Evolutionary conservation across 2,888 invertebrate species (phyloP), one percentile per base, ranked within the genome.

Genomic region (Tiphia femorata): DNA sequence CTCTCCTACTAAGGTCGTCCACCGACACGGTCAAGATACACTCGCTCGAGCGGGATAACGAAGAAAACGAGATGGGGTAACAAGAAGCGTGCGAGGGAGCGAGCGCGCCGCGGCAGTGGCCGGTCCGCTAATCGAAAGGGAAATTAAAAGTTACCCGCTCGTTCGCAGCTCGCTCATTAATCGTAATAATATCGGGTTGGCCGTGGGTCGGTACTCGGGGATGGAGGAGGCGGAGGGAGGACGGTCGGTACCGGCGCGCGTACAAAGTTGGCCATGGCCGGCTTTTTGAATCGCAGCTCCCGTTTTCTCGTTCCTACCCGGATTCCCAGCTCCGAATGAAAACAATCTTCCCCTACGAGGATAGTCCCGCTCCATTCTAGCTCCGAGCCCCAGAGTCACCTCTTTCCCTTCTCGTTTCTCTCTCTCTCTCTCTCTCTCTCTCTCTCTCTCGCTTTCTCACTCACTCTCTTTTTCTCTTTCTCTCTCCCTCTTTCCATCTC

Each of bases 241-340:
- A 33, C 5, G 6, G 3, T 6, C 14, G 33, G 33, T 14, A 33
- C 6, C 29, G 29, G 3, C 10, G 2, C 6, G 29, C 3, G 12
- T 12, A 12, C 29, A n/a, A 14, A 33, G 10, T 3, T 53, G 70
- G 64, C 64, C 72, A 65, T 67, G 66, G 72, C 67, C 52, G 62
- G 61, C 61, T 64, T 64, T n/a, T 64, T 62, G 65, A 62, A 56
- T 62, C 70, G 65, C 59, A 63, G 62, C 61, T 65, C 66, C 62
- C 54, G 62, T 62, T n/a, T n/a, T 59, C 70, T 70, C 71, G 72
- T 67, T 76, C 75, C 76, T 71, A 73, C 77, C 77, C 77, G n/a
- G 76, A 76, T 76, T 75, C 72, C n/a, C 71, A 75, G 64, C 70
- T 66, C 64, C 74, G 73, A 77, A 77, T 77, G 74, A 75, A 77